Evolutionary conservation across 2,888 invertebrate species (phyloP), one percentile per base, ranked within the genome.

Genomic region (Escarpia spicata): DNA sequence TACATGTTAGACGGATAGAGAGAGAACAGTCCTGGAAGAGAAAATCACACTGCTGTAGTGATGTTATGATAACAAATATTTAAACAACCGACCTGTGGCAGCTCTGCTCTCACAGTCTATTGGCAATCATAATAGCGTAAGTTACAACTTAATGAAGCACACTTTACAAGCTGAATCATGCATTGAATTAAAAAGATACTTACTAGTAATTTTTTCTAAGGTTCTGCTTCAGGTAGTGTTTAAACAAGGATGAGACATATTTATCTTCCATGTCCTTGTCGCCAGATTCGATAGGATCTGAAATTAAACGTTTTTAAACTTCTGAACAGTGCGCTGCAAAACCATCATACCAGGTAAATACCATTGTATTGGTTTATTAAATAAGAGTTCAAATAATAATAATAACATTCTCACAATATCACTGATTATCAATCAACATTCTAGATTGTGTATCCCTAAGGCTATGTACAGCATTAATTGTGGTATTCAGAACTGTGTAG

Each of bases 161-260:
- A 26, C 15, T 75, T 52, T 52, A 8, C 9, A 52, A 52, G 15
- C 26, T 75, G 15, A 75, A 75, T 75, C 26, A 75, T 75, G 19
- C 75, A 75, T 26, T 75, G 26, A 75, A 75, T 75, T 52, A 12
- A 26, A 75, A 75, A 6, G 19, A 75, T 75, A 75, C 75, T 75
- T 75, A 75, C 75, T 26, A 75, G 75, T 75, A 75, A 75, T 75
- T 26, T 75, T 75, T 75, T n/a, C 75, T 75, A 75, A 75, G 75
- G 75, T 75, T 75, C 75, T 75, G 75, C n/a, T 75, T 75, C 75
- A 75, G 26, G 75, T 75, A 75, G 75, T 75, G 75, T 26, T 75
- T 75, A 75, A 75, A 75, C 75, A 75, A 75, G 75, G 75, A 75
- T 19, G 75, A 75, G 75, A 75, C 75, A 75, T 75, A 75, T 75